These are phyloP conservation scores for Tanytarsus gracilentus DNA, from an alignment of 2,888 invertebrate species.

Conservation along the genomic window DNA sequence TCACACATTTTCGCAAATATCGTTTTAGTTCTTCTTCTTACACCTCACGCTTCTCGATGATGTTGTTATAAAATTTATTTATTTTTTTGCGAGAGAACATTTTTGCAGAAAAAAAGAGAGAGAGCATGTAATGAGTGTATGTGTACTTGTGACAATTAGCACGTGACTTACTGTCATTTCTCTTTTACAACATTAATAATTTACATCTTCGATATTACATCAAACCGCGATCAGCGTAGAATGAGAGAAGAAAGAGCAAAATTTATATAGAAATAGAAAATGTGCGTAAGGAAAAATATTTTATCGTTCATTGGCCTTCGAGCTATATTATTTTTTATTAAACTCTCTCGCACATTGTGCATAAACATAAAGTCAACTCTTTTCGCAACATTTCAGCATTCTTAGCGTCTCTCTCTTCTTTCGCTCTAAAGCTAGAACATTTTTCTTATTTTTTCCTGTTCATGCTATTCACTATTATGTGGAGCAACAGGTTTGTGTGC, in stretches of 20 bases:
- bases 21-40: too few relatives aligned
- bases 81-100: background rate
- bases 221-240: too few relatives aligned
- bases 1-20: too few relatives aligned
- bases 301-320: conserved; percentile 25
- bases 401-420: too few relatives aligned
- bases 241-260: background rate
- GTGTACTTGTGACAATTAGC: conserved; percentile 18
- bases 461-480: background rate
- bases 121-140: background rate
- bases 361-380: too few relatives aligned
- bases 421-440: background rate
- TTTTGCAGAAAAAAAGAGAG: background rate
- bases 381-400: too few relatives aligned
- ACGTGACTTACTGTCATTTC: conserved; percentile 14
- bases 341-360: too few relatives aligned
- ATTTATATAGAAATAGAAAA: background rate
- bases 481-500: conserved; percentile 12
- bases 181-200: too few relatives aligned
- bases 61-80: too few relatives aligned
- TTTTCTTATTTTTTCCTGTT: background rate
- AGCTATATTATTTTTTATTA: background rate
- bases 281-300: conserved; percentile 24
- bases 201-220: too few relatives aligned
- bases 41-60: too few relatives aligned